Evolutionary conservation across 2,113 vertebrate genomes (phyloP), one percentile per base, ranked within the genome.

Genomic region (Salvator merianae): DNA sequence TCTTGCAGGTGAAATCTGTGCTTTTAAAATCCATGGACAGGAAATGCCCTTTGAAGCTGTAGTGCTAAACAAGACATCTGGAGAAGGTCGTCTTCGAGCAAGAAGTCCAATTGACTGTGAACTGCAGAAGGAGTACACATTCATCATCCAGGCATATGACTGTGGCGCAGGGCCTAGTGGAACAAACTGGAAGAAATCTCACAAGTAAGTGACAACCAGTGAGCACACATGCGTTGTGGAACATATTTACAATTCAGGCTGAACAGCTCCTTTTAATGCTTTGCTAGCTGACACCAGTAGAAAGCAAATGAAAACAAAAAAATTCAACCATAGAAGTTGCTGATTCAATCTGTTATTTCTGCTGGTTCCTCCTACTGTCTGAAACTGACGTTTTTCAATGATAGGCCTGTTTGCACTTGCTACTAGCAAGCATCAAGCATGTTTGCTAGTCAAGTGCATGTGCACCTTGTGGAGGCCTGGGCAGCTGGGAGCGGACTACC

Each of bases 91-190:
- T 87, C 96, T 99, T 82, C 97, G 87, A 83, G 98, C 98, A 59
- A 96, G 92, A 43, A 95, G 97, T 66, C 96, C 97, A 87, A 97
- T 99, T 69, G 98, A 99, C 96, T 99, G 99, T 70, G 98, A 99
- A 90, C 91, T 97, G 75, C 98, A 99, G 94, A 98, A 99, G 91
- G 99, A 99, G 80, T 99, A 98, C 86, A 99, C 98, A 0, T 99
- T 99, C 93, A 97, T 98, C 96, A 98, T 99, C 90, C 99, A 99
- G 91, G 99, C 99, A 47, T 98, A 99, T 0, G 99, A 99, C 87
- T 99, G 99, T 7, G 99, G 99, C 0, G 95, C 97, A 0, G 97
- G 98, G 63, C 96, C 97, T 16, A 91, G 82, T 71, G 98, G 97
- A 88, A 95, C 89, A 0, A 97, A 97, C 94, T 97, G 97, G 96